A percentile compares a stretch with the other conserved stretches of the same genome.
These are phyloP conservation scores for Nomada ruficornis DNA, from an alignment of 2,888 invertebrate species.

Conservation along the genomic window DNA sequence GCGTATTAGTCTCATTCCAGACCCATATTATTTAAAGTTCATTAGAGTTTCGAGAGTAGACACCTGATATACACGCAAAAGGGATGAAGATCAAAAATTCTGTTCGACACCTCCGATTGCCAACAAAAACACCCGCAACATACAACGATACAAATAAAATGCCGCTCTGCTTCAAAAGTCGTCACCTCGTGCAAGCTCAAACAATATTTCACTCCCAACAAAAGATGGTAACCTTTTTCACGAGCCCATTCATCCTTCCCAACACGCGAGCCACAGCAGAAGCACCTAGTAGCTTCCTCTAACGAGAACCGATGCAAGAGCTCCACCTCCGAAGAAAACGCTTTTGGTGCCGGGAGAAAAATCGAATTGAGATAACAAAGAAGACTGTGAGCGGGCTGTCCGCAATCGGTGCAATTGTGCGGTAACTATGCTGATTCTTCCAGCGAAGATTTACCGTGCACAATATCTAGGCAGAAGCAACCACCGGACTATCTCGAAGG, in stretches of 20 bases:
- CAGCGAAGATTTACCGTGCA: constrained; percentile 49
- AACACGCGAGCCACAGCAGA: too few relatives aligned
- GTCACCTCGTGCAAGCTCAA: neutral
- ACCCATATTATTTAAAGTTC: too few relatives aligned
- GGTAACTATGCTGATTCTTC: constrained; percentile 52
- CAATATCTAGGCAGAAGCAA: constrained; percentile 41
- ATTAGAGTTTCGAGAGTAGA: too few relatives aligned
- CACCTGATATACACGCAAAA: too few relatives aligned
- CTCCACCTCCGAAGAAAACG: neutral
- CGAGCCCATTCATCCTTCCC: too few relatives aligned
- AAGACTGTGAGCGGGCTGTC: constrained; percentile 14
- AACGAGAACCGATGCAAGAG: constrained; percentile 5
- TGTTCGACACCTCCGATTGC: too few relatives aligned
- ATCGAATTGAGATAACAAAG: constrained; percentile 55
- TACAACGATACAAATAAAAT: neutral
- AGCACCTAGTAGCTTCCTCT: neutral
- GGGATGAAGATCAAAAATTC: too few relatives aligned
- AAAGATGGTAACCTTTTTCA: neutral
- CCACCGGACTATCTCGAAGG: neutral
- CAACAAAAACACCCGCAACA: too few relatives aligned
- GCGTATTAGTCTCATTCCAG: too few relatives aligned
- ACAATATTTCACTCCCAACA: neutral
- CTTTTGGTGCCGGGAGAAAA: neutral
- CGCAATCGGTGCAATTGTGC: constrained; percentile 62
- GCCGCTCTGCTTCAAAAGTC: neutral